A percentile compares a stretch with the other conserved stretches of the same genome.
These are phyloP conservation scores for Smittia sp. DNA, from an alignment of 2,888 invertebrate species.

Conservation along the genomic window DNA sequence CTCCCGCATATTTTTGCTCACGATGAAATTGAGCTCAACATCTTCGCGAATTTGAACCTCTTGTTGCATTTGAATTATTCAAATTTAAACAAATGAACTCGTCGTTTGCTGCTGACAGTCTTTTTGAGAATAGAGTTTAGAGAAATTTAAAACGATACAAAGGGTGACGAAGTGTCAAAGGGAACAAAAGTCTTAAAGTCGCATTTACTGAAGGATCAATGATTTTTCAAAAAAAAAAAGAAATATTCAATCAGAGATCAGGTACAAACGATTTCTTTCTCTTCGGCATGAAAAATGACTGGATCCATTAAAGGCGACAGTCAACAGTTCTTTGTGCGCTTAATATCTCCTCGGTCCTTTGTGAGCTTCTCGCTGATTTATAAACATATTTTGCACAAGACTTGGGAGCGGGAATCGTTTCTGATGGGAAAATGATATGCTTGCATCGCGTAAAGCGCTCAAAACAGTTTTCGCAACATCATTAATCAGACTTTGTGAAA, in stretches of 20 bases:
- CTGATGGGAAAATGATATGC: conserved; percentile 1
- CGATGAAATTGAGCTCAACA: no score
- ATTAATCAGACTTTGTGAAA: conserved; percentile 39
- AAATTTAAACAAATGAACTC: background rate
- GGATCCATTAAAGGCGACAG: background rate
- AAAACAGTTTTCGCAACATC: conserved; percentile 19
- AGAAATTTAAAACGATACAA: conserved; percentile 15
- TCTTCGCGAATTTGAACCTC: no score
- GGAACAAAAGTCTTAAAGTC: conserved; percentile 28
- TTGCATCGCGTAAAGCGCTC: background rate
- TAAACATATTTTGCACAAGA: background rate
- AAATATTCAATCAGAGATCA: conserved; percentile 33
- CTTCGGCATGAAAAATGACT: conserved; percentile 26
- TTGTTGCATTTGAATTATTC: no score
- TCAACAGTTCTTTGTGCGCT: background rate
- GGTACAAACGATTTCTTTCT: conserved; percentile 22
- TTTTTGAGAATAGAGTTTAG: background rate
- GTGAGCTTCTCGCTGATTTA: conserved; percentile 7
- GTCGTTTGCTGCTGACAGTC: conserved; percentile 2
- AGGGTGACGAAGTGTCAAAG: background rate
- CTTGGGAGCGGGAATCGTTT: background rate
- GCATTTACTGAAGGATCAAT: conserved; percentile 28
- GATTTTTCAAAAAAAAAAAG: background rate
- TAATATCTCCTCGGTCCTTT: background rate
- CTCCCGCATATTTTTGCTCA: no score